Evolutionary conservation across 2,113 vertebrate species (phyloP), one percentile per base, ranked within the genome.

Genomic region (Chionomys nivalis): DNA sequence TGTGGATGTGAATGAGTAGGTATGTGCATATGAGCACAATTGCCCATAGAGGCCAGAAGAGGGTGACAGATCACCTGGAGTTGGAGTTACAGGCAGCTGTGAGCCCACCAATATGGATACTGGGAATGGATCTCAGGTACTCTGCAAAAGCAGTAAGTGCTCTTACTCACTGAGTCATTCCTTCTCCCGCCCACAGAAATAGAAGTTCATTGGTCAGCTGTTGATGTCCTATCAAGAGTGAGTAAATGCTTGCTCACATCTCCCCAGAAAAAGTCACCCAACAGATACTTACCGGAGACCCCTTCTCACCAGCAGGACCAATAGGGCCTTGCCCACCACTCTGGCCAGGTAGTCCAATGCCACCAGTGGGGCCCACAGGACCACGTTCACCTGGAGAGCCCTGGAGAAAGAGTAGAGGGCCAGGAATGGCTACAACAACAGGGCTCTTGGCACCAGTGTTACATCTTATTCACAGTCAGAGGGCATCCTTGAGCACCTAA

Each of bases 281-380:
- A 70, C 65, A 87, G 68, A 39, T 92, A 98, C 99, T 98, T 98
- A 99, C 99, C 75, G 98, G 99, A 95, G 99, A 98, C 91, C 99
- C 99, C 96, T 99, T 99, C 98, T 99, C 99, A 33, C 99, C 99
- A 90, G 97, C 89, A 1, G 99, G 99, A 86, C 99, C 99, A 4
- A 98, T 95, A 39, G 99, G 98, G 2, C 99, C 99, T 72, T 98
- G 97, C 0, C 96, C 95, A 12, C 99, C 99, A 0, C 98, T 95
- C 16, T 99, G 99, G 19, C 99, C 99, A 0, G 99, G 99, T 91
- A 99, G 98, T 28, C 99, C 99, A 75, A 99, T 99, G 70, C 98
- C 98, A 24, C 99, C 99, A 12, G 98, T 99, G 0, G 98, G 70
- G 89, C 99, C 99, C 31, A 98, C 95, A 0, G 99, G 98, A 5